A percentile compares a stretch with the other conserved stretches of the same genome.
phyloP scores from a whole-genome alignment of 1,140 invertebrate genomes.

The Maconellicoccus hirsutus region DNA sequence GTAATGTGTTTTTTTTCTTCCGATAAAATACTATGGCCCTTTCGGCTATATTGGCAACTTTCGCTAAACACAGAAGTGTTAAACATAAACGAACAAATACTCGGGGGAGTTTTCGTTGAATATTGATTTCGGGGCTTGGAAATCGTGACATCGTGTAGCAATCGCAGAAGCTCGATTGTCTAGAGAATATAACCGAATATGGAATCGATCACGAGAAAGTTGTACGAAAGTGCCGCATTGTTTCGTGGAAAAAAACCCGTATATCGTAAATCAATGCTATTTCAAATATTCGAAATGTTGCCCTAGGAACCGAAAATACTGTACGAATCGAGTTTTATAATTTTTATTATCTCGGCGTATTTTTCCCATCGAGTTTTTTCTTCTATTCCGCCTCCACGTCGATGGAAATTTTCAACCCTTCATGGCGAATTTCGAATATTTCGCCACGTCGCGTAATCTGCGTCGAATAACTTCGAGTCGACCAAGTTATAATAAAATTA shows the following conservation, averaged over 20 bases:
- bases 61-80: conserved; percentile 7
- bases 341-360: no score
- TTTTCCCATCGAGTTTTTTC: no score
- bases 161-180: not conserved
- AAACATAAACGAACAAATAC: conserved; percentile 9
- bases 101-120: not conserved
- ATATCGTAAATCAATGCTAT: no score
- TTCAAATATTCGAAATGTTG: no score
- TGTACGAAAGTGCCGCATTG: not conserved
- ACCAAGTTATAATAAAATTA: not conserved
- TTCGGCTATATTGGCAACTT: conserved; percentile 7
- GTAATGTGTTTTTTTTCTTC: not conserved
- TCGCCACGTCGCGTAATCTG: no score
- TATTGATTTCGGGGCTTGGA: not conserved
- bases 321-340: no score
- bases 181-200: not conserved
- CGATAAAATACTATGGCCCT: not conserved
- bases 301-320: no score
- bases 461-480: not conserved
- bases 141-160: conserved; percentile 7
- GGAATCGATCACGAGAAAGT: not conserved
- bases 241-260: no score
- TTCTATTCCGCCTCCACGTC: no score
- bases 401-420: no score
- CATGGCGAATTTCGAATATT: no score